A percentile compares a stretch with the other conserved stretches of the same genome.
Conservation (phyloP, 2,888 invertebrate genomes). For the Calameuta pallipes region DNA sequence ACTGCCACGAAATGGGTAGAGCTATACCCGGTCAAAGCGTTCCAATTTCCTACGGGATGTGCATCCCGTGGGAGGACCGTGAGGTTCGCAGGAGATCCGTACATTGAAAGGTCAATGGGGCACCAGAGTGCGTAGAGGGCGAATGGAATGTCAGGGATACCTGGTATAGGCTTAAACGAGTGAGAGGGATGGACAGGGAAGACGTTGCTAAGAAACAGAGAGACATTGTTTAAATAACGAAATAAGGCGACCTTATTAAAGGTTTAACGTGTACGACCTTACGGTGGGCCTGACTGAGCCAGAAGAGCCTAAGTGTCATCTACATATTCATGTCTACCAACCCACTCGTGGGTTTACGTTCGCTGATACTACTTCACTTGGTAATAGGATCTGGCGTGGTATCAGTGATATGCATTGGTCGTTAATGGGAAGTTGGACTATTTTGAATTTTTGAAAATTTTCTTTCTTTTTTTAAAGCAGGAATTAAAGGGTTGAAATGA, state of each 20-base stretch:
- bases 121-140: neutral
- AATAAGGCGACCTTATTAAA: conserved; percentile 8
- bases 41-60: neutral
- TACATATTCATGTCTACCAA: conserved; percentile 51
- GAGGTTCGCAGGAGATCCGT: too few species aligned
- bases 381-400: neutral
- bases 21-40: neutral
- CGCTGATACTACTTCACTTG: neutral
- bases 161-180: neutral
- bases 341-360: neutral
- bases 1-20: neutral
- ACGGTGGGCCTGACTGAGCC: conserved; percentile 23
- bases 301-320: conserved; percentile 47
- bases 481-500: neutral
- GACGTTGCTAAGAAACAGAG: neutral
- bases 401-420: neutral
- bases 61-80: neutral
- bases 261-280: conserved; percentile 34
- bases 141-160: neutral
- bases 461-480: too few species aligned
- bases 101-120: too few species aligned
- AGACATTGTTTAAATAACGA: neutral
- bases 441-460: neutral
- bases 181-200: neutral
- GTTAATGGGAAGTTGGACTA: neutral